A percentile compares a stretch with the other conserved stretches of the same genome.
Evolutionary conservation across 2,888 invertebrate species (phyloP).

Genomic region (Hyppa rectilinea): DNA sequence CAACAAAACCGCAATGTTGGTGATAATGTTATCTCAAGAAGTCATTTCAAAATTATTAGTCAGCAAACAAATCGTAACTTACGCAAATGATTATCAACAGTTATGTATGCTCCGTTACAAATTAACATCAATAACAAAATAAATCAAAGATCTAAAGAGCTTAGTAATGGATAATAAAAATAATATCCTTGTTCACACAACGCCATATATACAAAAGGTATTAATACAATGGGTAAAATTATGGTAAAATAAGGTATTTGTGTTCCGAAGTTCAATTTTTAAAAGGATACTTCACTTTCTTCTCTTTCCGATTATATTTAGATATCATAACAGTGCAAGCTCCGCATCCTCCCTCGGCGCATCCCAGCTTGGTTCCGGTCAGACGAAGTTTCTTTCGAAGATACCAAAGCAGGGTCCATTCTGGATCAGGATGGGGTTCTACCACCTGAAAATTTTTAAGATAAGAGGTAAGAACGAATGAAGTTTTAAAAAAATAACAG

Average conservation of each 20-base stretch:
- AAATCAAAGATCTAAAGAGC: no score
- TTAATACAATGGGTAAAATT: no score
- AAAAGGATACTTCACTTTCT: slow-evolving; percentile 88
- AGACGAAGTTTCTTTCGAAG: slow-evolving; percentile 95
- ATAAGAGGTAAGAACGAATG: background rate
- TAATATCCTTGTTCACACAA: no score
- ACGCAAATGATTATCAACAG: background rate
- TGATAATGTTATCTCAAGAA: slow-evolving; percentile 33
- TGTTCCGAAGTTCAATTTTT: background rate
- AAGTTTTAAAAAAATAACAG: background rate
- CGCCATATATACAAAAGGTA: no score
- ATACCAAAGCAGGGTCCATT: slow-evolving; percentile 96
- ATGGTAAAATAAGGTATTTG: background rate
- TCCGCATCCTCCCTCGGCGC: slow-evolving; percentile 99
- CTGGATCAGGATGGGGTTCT: slow-evolving; percentile 95
- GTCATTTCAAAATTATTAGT: slow-evolving; percentile 27
- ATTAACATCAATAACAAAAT: slow-evolving; percentile 1
- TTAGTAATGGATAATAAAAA: no score
- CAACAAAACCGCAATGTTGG: slow-evolving; percentile 26
- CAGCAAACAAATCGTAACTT: slow-evolving; percentile 14
- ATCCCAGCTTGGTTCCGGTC: slow-evolving; percentile 97
- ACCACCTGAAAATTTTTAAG: slow-evolving; percentile 91
- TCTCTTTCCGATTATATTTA: slow-evolving; percentile 92
- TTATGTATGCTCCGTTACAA: background rate
- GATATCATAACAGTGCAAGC: slow-evolving; percentile 99